These are phyloP conservation scores for Ispidina lecontei DNA, from an alignment of 2,797 vertebrate genomes.

Conservation along the genomic window DNA sequence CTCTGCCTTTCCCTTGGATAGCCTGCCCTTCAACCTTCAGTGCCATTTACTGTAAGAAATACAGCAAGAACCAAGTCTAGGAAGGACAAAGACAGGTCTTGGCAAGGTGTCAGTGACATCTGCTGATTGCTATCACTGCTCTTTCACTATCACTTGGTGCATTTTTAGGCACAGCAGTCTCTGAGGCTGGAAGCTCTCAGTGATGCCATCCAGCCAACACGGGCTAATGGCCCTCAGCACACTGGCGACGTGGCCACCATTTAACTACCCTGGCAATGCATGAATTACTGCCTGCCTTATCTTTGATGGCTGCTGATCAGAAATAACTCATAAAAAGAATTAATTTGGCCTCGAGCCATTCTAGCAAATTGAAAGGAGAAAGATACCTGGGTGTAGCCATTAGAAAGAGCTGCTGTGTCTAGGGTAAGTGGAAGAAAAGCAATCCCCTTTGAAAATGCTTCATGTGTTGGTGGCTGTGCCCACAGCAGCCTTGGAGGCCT, in stretches of 20 bases:
- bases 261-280: background rate
- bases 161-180: constrained; percentile 15
- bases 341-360: background rate
- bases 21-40: background rate
- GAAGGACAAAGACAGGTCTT: constrained; percentile 29
- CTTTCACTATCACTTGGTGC: constrained; percentile 1
- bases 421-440: background rate
- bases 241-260: background rate
- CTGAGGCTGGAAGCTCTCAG: constrained; percentile 1
- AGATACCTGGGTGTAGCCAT: background rate
- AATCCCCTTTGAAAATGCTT: background rate
- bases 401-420: background rate
- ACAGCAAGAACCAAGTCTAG: constrained; percentile 2
- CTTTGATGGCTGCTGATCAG: background rate
- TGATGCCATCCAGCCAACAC: background rate
- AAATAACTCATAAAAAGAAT: background rate
- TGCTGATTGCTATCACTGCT: constrained; percentile 14
- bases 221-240: background rate
- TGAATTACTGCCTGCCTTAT: background rate
- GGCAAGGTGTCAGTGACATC: constrained; percentile 34
- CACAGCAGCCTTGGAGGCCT: background rate
- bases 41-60: background rate
- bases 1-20: background rate
- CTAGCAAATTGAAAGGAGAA: background rate
- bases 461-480: background rate